Conservation (phyloP, 2,797 vertebrate genomes). For the Darevskia mixta region DNA sequence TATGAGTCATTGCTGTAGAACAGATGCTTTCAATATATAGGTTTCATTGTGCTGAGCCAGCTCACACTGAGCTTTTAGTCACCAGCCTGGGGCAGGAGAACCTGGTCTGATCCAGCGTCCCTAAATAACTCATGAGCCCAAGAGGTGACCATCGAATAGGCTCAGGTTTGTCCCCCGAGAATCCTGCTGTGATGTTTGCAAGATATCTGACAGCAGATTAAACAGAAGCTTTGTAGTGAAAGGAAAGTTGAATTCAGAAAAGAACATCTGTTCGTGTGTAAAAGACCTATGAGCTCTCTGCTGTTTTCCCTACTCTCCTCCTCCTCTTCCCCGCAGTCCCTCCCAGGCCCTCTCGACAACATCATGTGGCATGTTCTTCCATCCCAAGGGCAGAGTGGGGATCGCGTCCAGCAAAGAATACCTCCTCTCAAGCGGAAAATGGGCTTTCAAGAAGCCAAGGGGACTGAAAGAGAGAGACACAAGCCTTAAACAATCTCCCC, state of each 20-base stretch:
- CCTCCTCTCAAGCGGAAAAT: conserved; percentile 72
- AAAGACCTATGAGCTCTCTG: conserved; percentile 26
- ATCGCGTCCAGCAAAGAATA: conserved; percentile 66
- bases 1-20: not conserved
- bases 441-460: conserved; percentile 69
- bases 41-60: not conserved
- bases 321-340: conserved; percentile 5
- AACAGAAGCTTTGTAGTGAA: conserved; percentile 37
- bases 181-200: not conserved
- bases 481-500: conserved; percentile 66
- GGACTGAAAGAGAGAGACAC: conserved; percentile 55
- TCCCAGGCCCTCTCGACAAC: conserved; percentile 32
- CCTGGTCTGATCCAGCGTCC: not conserved
- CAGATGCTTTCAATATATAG: not conserved
- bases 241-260: conserved; percentile 14
- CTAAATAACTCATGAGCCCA: not conserved
- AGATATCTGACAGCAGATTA: not conserved
- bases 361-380: conserved; percentile 62
- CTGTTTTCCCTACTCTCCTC: not conserved
- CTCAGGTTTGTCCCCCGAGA: not conserved
- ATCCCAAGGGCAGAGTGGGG: conserved; percentile 22
- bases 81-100: not conserved
- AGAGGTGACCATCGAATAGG: not conserved
- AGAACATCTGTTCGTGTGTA: conserved; percentile 70
- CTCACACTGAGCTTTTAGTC: not conserved